Evolutionary conservation across 2,888 invertebrate species (phyloP), one percentile per base, ranked within the genome.

Genomic region (Megalurothrips usitatus): DNA sequence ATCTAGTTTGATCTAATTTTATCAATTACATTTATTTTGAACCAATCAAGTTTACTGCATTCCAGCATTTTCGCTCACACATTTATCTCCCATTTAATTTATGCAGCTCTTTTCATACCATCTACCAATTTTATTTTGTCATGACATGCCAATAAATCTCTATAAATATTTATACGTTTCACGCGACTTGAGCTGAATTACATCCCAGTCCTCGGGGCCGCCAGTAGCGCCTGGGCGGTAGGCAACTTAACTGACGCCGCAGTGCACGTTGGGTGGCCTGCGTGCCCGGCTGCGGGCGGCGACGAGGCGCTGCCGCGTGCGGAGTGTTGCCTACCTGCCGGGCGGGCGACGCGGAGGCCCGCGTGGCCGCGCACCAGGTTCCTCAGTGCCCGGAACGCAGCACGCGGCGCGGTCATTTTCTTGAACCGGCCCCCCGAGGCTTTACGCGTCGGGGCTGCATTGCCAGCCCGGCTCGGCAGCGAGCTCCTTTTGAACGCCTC

Each of bases 1-100:
- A 85, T 82, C 82, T 85, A 63, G 43, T n/a, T 26, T 49, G 79
- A 79, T 78, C 17, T n/a, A n/a, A 34, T 75, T 58, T 17, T 58
- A 58, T 58, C 11, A 75, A 75, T 23, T 26, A 26, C 23, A 26
- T 23, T 11, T 58, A 10, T 9, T 23, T 75, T 23, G 10, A 1
- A 75, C 1, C 10, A 75, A 8, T 75, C 4, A 10, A 58, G 68
- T 12, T 26, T 26, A 26, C 0, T 6, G n/a, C 58, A 58, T 58
- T 58, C 58, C 58, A 43, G 34, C 34, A 58, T 58, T 75, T 12
- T 75, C 26, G 2, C 68, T 75, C 68, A 9, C 11, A n/a, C 68
- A 68, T 68, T 68, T n/a, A 75, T 75, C 68, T 1, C 26, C 12
- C 68, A 75, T 12, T 58, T 58, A n/a, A 58, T 58, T 58, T 58